Base-by-base conservation (phyloP, 1,140 invertebrate genomes). In the Pseudomyrmex sp. region DNA sequence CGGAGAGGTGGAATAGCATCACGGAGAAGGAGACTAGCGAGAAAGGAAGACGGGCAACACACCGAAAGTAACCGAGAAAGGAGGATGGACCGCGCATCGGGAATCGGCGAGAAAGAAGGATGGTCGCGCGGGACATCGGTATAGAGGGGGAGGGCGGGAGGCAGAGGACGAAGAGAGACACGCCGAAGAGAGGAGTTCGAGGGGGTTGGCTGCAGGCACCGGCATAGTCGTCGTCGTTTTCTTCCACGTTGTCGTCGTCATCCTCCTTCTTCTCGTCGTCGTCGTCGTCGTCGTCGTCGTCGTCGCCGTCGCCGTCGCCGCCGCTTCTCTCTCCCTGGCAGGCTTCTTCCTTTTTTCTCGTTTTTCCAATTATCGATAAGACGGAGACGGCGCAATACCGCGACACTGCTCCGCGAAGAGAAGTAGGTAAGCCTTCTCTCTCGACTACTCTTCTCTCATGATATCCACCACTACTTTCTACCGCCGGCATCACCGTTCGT, bases 291-390 rank as follows among this genome's bases (percentile, higher is more conserved):
- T 52, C 13, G 3, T 5, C 86, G 76, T 68, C 87, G 62, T 84
- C 83, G 84, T 85, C 82, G 85, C 85, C 23, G 46, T 62, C 79
- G 18, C 56, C 35, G 83, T 61, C 66, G 59, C 66, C 62, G 73
- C 66, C 48, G 54, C n/a, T 65, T 52, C 56, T 48, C 77, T 69
- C 23, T 56, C 20, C 35, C 77, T 44, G 59, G 61, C 74, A 62
- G 59, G 58, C 59, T 65, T 48, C 52, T 66, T 56, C 61, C 50
- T 74, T 83, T 84, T 88, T 88, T 88, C 90, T 90, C 83, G 83
- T 92, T 92, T 91, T 92, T 90, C 91, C 90, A 93, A 93, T 92
- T 91, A 92, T 92, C 91, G 92, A 92, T 93, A 93, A 93, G 91
- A 92, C 88, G 87, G 89, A 91, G 88, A 91, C 89, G 90, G 91